Conservation (phyloP, 2,888 invertebrate species). For the Chymomyza amoena region DNA sequence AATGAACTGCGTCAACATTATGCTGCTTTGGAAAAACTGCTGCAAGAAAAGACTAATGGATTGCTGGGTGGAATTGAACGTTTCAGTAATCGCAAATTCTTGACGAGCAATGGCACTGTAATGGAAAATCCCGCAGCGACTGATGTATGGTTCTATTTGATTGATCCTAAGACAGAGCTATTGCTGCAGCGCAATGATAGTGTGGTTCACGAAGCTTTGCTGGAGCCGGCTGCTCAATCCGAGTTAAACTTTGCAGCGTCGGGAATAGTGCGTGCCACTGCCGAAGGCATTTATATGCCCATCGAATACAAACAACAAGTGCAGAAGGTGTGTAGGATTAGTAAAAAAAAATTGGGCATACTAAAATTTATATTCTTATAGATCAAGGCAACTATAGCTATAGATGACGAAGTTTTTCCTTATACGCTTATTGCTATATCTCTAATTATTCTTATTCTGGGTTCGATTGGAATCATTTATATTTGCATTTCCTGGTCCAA, state of each 20-base stretch:
- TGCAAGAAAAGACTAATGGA: slow-evolving; percentile 82
- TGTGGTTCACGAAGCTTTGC: slow-evolving; percentile 84
- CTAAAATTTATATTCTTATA: slow-evolving; percentile 42
- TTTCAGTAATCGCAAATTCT: slow-evolving; percentile 87
- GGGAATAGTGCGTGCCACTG: slow-evolving; percentile 84
- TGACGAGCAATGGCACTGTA: slow-evolving; percentile 87
- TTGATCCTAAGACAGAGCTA: slow-evolving; percentile 88
- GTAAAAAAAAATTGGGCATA: background rate
- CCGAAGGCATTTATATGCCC: slow-evolving; percentile 83
- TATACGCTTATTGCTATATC: slow-evolving; percentile 93
- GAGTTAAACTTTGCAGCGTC: slow-evolving; percentile 86
- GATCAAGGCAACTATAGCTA: slow-evolving; percentile 80
- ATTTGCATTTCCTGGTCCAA: slow-evolving; percentile 96
- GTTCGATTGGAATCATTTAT: slow-evolving; percentile 92
- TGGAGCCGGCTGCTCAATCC: slow-evolving; percentile 83
- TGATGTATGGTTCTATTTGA: slow-evolving; percentile 92
- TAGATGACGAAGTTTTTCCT: slow-evolving; percentile 88
- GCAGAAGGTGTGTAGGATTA: slow-evolving; percentile 74
- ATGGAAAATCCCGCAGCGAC: slow-evolving; percentile 86
- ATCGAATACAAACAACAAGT: slow-evolving; percentile 77
- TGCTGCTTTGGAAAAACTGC: slow-evolving; percentile 79
- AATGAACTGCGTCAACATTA: slow-evolving; percentile 83
- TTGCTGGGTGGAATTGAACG: slow-evolving; percentile 90
- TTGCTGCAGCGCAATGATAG: slow-evolving; percentile 87
- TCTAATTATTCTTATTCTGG: slow-evolving; percentile 92